A percentile compares a stretch with the other conserved stretches of the same genome.
Evolutionary conservation across 2,888 invertebrate genomes (phyloP).

Genomic region (Ommatoiulus sabulosus): DNA sequence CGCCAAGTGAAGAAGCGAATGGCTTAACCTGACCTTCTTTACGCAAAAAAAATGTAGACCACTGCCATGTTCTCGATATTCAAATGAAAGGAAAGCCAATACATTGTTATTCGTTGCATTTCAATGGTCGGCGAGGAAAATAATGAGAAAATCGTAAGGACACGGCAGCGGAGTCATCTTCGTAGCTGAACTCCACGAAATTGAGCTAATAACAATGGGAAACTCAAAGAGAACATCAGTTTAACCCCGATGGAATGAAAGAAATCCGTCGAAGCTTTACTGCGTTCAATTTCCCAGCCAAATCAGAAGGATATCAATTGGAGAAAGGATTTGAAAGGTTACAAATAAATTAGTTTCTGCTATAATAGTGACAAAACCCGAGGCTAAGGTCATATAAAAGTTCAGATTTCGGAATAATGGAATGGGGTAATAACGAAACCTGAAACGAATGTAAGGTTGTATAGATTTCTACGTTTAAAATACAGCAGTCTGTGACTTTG

Average conservation of each 20-base stretch:
- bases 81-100: not conserved
- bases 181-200: not conserved
- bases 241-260: not conserved
- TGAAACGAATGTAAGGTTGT: too few relatives aligned
- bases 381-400: too few relatives aligned
- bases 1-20: not conserved
- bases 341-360: not conserved
- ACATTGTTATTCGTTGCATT: not conserved
- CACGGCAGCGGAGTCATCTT: not conserved
- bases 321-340: not conserved
- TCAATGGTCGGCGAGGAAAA: not conserved
- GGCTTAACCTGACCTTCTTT: conserved; percentile 13
- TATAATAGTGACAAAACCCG: not conserved
- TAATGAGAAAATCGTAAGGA: conserved; percentile 10
- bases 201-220: not conserved
- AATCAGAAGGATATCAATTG: not conserved
- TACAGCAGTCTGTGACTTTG: too few relatives aligned
- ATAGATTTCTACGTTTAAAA: too few relatives aligned
- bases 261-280: not conserved
- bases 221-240: not conserved
- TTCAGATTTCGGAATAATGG: too few relatives aligned
- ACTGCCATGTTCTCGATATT: conserved; percentile 39
- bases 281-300: not conserved
- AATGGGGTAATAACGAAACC: too few relatives aligned
- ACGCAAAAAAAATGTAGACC: conserved; percentile 45